Base-by-base conservation (phyloP, 23 tunicate species). In the Halocynthia aurantium region DNA sequence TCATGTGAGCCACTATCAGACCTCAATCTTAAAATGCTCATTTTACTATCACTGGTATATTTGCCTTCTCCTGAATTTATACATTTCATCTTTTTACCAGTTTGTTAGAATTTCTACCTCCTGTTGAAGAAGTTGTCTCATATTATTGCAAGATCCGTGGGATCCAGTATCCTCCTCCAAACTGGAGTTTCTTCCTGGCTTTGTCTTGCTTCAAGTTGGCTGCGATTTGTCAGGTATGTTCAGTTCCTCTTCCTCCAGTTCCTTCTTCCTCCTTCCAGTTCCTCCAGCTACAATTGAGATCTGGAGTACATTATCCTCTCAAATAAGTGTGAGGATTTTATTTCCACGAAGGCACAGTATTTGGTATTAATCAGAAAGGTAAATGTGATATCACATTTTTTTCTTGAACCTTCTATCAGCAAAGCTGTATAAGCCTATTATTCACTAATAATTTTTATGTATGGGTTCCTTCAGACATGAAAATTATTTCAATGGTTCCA, bases 111-210 rank as follows among this genome's bases (percentile, higher is more conserved):
- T 31, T 31, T 31, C 44, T 31, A 31, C 44, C 44, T 31, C 44
- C 82, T 49, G 92, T 86, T 53, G 81, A 82, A 51, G 88, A 78
- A 5, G 2, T 92, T 10, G 67, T 92, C 6, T 40, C 60, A 53
- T 75, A 82, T 69, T 92, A 92, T 57, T 92, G 98, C 76, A 49
- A 73, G 15, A 22, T 82, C 31, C 76, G 92, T 44, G 98, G 88
- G 74, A 86, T 86, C 51, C 50, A 74, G 10, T 82, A 77, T 61
- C 98, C 98, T 18, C 77, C 83, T 5, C 83, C 85, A 10, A 82
- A 92, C 78, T 92, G 91, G 88, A 86, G 83, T 55, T 86, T 92
- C 55, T 86, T 55, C 55, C 61, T 84, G 8, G 92, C 93, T 49
- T 71, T 92, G 5, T 78, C 72, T 55, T 86, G 82, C 17, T 92